Conservation (phyloP, 2,113 vertebrate species). For the Macrotus californicus region DNA sequence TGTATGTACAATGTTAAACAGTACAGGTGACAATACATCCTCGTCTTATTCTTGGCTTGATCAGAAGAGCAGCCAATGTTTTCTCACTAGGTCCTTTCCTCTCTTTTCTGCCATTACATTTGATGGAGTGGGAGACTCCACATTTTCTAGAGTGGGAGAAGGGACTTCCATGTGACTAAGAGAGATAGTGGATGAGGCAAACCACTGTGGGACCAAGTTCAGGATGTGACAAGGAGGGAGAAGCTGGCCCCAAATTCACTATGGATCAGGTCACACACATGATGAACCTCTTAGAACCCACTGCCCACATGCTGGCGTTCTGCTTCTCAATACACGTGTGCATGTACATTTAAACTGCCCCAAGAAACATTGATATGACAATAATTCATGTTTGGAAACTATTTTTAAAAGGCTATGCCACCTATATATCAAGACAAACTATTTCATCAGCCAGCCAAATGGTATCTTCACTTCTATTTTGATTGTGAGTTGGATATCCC, state of each 20-base stretch:
- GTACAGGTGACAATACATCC: neutral
- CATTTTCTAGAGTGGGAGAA: neutral
- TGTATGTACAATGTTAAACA: neutral
- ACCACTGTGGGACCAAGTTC: neutral
- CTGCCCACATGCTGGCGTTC: neutral
- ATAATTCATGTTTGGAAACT: neutral
- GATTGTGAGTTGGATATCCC: neutral
- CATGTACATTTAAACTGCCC: neutral
- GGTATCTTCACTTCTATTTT: neutral
- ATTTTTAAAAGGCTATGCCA: neutral
- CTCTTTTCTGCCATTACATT: neutral
- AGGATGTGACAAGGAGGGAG: neutral
- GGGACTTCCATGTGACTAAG: neutral
- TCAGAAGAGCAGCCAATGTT: neutral
- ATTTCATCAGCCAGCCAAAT: neutral
- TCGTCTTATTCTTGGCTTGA: neutral
- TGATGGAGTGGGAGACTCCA: no score
- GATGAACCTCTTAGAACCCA: neutral
- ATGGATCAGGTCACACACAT: neutral
- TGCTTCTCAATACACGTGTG: neutral
- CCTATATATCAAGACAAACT: neutral
- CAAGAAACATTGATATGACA: neutral
- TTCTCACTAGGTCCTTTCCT: neutral
- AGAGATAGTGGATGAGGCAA: neutral
- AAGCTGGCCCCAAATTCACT: neutral